Base-by-base conservation (phyloP, 2,888 invertebrate species). In the Callinectes sapidus region DNA sequence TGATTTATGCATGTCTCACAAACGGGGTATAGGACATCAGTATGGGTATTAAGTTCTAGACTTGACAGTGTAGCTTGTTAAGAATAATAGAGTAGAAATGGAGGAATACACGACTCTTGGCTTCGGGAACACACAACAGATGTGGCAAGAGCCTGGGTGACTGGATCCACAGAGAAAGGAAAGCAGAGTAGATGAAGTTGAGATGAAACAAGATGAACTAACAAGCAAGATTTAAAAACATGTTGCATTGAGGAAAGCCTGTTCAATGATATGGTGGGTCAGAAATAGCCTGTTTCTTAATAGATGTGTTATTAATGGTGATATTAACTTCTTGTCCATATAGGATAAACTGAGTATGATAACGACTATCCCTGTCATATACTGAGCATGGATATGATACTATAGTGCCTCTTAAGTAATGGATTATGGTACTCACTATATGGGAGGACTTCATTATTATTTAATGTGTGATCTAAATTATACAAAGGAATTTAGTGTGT, bases 351-450 rank as follows among this genome's bases (percentile, higher is more conserved):
- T 77, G 61, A 61, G 6, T 61, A 61, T 71, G 71, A 71, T 71
- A 71, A 71, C 23, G 71, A n/a, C 71, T 71, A 71, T 71, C n/a
- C 71, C 71, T 28, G 71, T 71, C n/a, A 71, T 61, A 71, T 71
- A 71, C 71, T 71, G 28, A 71, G 71, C 71, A 71, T 71, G 71
- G 28, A 23, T 61, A 23, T 55, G 55, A 71, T 71, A 18, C 32
- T 81, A 81, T 81, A 81, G 35, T 81, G 81, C 81, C 81, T 81
- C 81, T 35, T 35, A 81, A 35, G 13, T 81, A 35, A 35, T 16
- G 35, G 35, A 35, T 81, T 71, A 10, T 71, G 35, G 18, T 35
- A 35, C 32, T 81, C 13, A 3, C 18, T 81, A 35, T 35, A 35
- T 81, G 35, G n/a, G 16, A 81, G 10, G 10, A 35, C 18, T 71